These are phyloP conservation scores for Anthoscopus minutus DNA, from an alignment of 2,113 vertebrate species.

Conservation along the genomic window DNA sequence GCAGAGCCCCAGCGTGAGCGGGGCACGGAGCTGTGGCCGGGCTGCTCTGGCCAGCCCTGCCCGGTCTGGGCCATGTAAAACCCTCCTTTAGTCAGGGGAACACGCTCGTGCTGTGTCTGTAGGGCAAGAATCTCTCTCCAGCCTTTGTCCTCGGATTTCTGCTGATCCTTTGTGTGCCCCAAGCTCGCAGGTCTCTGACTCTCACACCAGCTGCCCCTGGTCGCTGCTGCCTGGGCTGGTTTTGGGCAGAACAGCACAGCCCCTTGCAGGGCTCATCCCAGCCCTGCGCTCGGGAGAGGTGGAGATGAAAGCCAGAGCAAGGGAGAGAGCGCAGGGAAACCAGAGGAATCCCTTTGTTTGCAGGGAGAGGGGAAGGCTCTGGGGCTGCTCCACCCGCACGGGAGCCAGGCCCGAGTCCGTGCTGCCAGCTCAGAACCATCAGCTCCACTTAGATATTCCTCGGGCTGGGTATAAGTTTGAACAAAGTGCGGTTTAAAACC, in stretches of 20 bases:
- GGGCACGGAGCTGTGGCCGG: no score
- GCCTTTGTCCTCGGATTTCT: neutral
- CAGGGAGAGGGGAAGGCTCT: fast-evolving
- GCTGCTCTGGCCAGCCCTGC: no score
- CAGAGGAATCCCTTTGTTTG: fast-evolving
- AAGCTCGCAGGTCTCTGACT: neutral
- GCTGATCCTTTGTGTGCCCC: neutral
- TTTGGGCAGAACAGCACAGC: neutral
- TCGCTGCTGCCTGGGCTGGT: neutral
- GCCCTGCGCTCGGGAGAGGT: neutral
- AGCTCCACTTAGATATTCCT: neutral
- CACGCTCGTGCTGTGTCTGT: fast-evolving
- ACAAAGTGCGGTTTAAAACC: neutral
- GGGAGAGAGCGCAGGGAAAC: neutral
- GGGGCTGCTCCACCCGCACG: neutral
- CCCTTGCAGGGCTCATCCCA: neutral
- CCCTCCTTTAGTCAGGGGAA: neutral
- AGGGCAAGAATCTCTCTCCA: neutral
- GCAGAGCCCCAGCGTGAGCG: fast-evolving
- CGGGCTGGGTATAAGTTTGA: neutral
- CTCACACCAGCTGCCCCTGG: no score
- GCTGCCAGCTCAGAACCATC: fast-evolving
- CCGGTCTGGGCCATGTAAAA: neutral
- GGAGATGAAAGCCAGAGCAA: neutral
- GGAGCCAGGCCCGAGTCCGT: fast-evolving